Evolutionary conservation across 92 coral and sea anemone genomes (phyloP).

Genomic region (Palythoa heliodiscus): DNA sequence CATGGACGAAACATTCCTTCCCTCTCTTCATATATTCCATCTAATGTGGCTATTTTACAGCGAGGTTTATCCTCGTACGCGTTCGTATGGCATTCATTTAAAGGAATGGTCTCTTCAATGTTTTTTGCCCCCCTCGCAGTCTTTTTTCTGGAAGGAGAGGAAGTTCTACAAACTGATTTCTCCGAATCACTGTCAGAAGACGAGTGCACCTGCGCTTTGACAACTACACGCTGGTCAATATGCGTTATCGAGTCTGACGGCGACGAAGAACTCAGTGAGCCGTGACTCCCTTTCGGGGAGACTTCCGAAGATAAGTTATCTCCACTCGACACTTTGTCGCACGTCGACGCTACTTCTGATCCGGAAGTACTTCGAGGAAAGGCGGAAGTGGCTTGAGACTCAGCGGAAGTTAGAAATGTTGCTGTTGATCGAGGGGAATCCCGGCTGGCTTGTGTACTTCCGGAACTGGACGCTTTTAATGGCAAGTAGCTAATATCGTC

Average conservation of each 20-base stretch:
- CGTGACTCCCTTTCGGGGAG: conserved; percentile 79
- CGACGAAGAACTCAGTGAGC: conserved; percentile 75
- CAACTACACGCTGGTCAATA: conserved; percentile 62
- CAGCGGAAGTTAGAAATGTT: conserved; percentile 77
- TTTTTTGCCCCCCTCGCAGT: conserved; percentile 18
- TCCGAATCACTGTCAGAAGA: conserved; percentile 87
- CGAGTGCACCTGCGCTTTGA: conserved; percentile 71
- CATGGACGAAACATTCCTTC: neutral
- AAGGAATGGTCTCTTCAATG: conserved; percentile 18
- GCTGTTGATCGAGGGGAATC: conserved; percentile 92
- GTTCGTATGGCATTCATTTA: conserved; percentile 22
- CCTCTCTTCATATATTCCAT: conserved; percentile 27
- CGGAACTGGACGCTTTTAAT: conserved; percentile 78
- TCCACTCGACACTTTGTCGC: conserved; percentile 71
- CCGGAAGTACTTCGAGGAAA: conserved; percentile 61
- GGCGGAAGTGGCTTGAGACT: conserved; percentile 75
- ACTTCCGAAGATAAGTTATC: conserved; percentile 75
- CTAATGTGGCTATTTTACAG: conserved; percentile 42
- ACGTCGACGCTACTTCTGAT: conserved; percentile 68
- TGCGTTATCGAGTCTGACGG: conserved; percentile 72
- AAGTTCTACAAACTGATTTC: conserved; percentile 42
- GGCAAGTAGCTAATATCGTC: conserved; percentile 59
- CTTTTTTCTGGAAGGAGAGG: conserved; percentile 59
- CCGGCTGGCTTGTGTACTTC: conserved; percentile 83
- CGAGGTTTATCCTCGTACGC: conserved; percentile 13